A percentile compares a stretch with the other conserved stretches of the same genome.
Evolutionary conservation across 2,888 invertebrate genomes (phyloP).

Genomic region (Limnephilus rhombicus): DNA sequence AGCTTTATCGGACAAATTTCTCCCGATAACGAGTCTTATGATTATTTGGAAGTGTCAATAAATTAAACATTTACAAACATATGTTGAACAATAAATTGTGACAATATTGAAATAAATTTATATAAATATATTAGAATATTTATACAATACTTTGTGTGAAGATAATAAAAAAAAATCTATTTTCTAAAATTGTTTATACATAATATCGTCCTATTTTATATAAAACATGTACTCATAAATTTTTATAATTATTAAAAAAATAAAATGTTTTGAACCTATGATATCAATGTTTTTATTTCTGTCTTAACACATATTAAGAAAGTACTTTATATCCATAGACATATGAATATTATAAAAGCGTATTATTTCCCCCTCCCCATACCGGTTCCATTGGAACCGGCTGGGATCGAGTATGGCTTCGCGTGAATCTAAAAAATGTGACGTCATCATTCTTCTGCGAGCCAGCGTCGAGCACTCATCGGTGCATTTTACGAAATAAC

Average conservation of each 20-base stretch:
- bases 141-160: neutral
- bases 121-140: neutral
- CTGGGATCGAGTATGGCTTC: no score
- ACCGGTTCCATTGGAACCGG: no score
- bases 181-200: neutral
- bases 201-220: conserved; percentile 36
- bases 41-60: neutral
- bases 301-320: neutral
- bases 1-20: conserved; percentile 27
- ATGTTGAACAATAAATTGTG: neutral
- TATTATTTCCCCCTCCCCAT: no score
- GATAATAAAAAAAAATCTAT: conserved; percentile 8
- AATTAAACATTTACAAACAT: neutral
- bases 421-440: no score
- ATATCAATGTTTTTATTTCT: neutral
- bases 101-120: conserved; percentile 8
- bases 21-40: neutral
- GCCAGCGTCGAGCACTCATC: no score
- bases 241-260: conserved; percentile 56
- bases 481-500: no score
- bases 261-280: conserved; percentile 48
- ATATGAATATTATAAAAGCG: no score
- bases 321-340: no score
- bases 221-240: conserved; percentile 55
- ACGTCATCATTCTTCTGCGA: no score